These are phyloP conservation scores for Chaetorhynchus papuensis DNA, from an alignment of 2,113 vertebrate genomes.

Conservation along the genomic window DNA sequence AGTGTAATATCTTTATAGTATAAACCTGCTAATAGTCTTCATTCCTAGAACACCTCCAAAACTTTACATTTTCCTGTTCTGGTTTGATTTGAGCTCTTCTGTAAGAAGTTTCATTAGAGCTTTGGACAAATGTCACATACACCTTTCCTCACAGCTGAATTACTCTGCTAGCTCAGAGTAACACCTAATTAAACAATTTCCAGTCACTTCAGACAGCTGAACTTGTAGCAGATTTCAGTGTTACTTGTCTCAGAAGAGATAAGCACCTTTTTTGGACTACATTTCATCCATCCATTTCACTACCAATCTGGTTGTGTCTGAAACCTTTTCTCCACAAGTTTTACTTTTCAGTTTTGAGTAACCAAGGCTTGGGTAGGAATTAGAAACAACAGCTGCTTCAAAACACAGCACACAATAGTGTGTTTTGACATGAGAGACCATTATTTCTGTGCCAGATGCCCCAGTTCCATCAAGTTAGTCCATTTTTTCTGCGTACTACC, in stretches of 20 bases:
- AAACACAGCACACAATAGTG: background rate
- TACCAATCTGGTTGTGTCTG: background rate
- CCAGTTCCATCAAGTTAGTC: slow-evolving; percentile 9
- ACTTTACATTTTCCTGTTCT: background rate
- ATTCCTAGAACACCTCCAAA: background rate
- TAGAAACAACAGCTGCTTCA: slow-evolving; percentile 17
- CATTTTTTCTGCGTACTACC: background rate
- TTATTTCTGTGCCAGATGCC: slow-evolving; percentile 25
- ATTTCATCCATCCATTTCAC: background rate
- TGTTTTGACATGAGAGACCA: slow-evolving; percentile 33
- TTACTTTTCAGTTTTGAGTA: background rate
- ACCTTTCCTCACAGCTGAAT: background rate
- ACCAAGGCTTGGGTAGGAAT: background rate
- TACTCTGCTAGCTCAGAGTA: background rate
- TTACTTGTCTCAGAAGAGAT: background rate
- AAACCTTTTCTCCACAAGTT: background rate
- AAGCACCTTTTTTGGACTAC: background rate
- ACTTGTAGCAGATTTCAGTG: background rate
- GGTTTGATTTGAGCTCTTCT: background rate
- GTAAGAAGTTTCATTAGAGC: background rate
- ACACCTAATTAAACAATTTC: background rate
- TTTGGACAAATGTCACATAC: background rate
- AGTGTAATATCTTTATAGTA: background rate
- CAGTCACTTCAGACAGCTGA: background rate
- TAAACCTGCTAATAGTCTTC: background rate